These are phyloP conservation scores for Oikopleura albicans DNA, from an alignment of 23 tunicate genomes.

Conservation along the genomic window DNA sequence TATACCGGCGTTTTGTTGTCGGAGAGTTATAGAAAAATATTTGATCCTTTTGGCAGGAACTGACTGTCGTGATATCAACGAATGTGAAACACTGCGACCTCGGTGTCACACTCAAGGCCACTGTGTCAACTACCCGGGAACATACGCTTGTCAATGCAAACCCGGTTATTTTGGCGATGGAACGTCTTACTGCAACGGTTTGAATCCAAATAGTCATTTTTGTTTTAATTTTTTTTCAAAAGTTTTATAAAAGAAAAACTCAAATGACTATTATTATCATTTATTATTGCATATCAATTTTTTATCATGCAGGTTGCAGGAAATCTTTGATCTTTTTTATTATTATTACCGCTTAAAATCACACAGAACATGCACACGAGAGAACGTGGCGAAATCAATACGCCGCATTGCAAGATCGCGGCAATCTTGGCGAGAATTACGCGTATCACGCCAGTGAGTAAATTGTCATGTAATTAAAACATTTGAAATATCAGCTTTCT, in stretches of 20 bases:
- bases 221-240: not conserved
- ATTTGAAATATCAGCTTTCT: not conserved
- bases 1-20: too few species aligned
- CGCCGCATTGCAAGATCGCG: not conserved
- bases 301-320: too few species aligned
- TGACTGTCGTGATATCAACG: not conserved
- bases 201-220: too few species aligned
- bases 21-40: too few species aligned
- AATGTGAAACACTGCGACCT: slow-evolving; percentile 4
- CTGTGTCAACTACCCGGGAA: slow-evolving; percentile 14
- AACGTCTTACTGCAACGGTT: not conserved
- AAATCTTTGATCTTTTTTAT: too few species aligned
- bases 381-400: not conserved
- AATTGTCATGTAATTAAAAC: not conserved
- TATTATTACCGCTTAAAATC: too few species aligned
- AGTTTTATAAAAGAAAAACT: not conserved
- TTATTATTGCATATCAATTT: too few species aligned
- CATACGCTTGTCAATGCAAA: not conserved
- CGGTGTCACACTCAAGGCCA: not conserved
- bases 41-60: too few species aligned
- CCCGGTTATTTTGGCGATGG: slow-evolving; percentile 17
- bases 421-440: not conserved
- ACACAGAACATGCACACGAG: not conserved
- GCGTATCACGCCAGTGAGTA: not conserved
- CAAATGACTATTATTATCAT: not conserved